These are phyloP conservation scores for Onychomys torridus DNA, from an alignment of 2,797 vertebrate species.

Conservation along the genomic window DNA sequence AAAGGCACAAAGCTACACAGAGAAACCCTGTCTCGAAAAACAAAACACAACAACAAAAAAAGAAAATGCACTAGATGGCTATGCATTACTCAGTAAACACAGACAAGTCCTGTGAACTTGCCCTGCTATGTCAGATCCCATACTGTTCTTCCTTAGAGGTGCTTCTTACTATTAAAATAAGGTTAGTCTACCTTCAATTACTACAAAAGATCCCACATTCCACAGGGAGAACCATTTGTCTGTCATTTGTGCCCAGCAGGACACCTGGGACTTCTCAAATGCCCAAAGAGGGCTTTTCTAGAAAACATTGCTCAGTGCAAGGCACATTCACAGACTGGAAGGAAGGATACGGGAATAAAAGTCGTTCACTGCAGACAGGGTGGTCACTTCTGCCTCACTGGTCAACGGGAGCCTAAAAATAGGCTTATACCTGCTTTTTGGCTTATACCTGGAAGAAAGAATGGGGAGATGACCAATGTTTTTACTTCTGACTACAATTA, in stretches of 20 bases:
- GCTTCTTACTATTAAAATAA: neutral
- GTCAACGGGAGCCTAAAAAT: constrained; percentile 85
- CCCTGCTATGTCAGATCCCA: accelerated
- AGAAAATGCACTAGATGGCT: neutral
- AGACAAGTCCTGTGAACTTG: accelerated
- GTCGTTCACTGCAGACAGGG: constrained; percentile 93
- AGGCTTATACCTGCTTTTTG: constrained; percentile 87
- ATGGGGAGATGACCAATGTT: neutral
- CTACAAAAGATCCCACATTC: neutral
- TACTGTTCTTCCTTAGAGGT: accelerated
- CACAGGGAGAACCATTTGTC: accelerated
- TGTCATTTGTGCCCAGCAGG: accelerated
- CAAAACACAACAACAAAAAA: no score
- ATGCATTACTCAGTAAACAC: accelerated
- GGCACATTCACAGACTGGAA: accelerated
- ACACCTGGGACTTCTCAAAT: neutral
- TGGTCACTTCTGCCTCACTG: constrained; percentile 89
- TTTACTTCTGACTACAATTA: neutral
- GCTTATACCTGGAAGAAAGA: constrained; percentile 88
- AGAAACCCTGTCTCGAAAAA: no score
- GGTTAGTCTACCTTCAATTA: accelerated
- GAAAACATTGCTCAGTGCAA: neutral
- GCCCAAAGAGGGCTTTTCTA: accelerated
- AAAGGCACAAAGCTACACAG: no score
- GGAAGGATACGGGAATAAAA: constrained; percentile 96